Evolutionary conservation across 2,797 vertebrate species (phyloP).

Genomic region (Poeciliopsis turneri): DNA sequence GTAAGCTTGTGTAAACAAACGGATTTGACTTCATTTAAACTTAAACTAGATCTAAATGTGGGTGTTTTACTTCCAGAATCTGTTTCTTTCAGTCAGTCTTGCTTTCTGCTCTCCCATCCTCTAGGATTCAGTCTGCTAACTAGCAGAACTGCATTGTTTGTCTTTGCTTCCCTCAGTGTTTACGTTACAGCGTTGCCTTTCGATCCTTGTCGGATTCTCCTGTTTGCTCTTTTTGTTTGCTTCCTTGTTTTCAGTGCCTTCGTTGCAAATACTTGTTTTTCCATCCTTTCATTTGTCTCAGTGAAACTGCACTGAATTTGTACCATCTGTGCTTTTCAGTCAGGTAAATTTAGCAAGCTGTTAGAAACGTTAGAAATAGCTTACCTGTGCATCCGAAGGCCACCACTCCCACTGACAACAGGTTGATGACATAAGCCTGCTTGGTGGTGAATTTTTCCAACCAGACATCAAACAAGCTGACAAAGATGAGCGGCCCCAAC

Average conservation of each 20-base stretch:
- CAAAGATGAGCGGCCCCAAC: constrained; percentile 91
- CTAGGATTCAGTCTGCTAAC: not conserved
- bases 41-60: not conserved
- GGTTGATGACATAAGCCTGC: constrained; percentile 92
- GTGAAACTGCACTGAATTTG: not conserved
- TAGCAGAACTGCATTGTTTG: not conserved
- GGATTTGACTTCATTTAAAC: not conserved
- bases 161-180: not conserved
- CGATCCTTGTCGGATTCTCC: not conserved
- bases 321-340: not conserved
- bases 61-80: not conserved
- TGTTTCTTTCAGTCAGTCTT: not conserved
- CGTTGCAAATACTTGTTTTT: not conserved
- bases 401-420: constrained; percentile 92
- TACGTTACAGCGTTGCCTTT: not conserved
- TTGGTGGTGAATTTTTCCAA: constrained; percentile 88
- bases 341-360: not conserved
- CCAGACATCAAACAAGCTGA: constrained; percentile 95
- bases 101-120: not conserved
- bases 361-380: not conserved
- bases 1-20: not conserved
- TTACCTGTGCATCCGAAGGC: constrained; percentile 98
- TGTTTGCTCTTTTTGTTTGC: not conserved
- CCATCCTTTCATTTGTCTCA: not conserved
- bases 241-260: not conserved